These are phyloP conservation scores for Sebastes oblongus DNA, from an alignment of 2,797 vertebrate genomes.

Conservation along the genomic window DNA sequence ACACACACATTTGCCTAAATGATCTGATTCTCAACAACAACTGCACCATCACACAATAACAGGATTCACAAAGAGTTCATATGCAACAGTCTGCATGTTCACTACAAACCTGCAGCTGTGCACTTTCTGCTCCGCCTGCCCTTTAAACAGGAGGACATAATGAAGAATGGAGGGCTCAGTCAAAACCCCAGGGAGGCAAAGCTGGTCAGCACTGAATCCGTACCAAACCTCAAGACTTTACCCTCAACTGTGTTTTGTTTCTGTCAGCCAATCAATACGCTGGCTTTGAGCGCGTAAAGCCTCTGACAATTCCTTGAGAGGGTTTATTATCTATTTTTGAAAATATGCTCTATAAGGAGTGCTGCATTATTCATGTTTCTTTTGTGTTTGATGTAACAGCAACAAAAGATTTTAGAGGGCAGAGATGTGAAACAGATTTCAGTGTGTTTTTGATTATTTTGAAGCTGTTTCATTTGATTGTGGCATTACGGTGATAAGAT, in stretches of 20 bases:
- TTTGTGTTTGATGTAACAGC: neutral
- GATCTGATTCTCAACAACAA: slow-evolving; percentile 40
- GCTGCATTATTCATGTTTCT: neutral
- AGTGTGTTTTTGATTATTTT: neutral
- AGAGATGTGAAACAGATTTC: neutral
- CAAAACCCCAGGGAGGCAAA: slow-evolving; percentile 54
- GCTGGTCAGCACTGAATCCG: slow-evolving; percentile 37
- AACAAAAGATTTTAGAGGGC: neutral
- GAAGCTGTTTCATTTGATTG: neutral
- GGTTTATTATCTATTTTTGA: slow-evolving; percentile 16
- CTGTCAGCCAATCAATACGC: slow-evolving; percentile 46
- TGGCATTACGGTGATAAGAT: neutral
- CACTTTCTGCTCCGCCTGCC: slow-evolving; percentile 50
- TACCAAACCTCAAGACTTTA: slow-evolving; percentile 43
- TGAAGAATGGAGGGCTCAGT: slow-evolving; percentile 53
- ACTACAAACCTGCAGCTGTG: slow-evolving; percentile 34
- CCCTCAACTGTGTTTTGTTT: slow-evolving; percentile 23
- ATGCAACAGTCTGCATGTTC: slow-evolving; percentile 14
- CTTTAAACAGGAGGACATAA: slow-evolving; percentile 48
- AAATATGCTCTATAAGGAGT: neutral
- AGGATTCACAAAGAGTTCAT: slow-evolving; percentile 22
- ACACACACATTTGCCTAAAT: slow-evolving; percentile 27
- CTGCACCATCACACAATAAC: slow-evolving; percentile 9
- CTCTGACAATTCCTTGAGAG: neutral
- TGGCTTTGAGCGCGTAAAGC: neutral